A percentile compares a stretch with the other conserved stretches of the same genome.
phyloP scores from a whole-genome alignment of 2,888 invertebrate species.

The Aquatica leii region DNA sequence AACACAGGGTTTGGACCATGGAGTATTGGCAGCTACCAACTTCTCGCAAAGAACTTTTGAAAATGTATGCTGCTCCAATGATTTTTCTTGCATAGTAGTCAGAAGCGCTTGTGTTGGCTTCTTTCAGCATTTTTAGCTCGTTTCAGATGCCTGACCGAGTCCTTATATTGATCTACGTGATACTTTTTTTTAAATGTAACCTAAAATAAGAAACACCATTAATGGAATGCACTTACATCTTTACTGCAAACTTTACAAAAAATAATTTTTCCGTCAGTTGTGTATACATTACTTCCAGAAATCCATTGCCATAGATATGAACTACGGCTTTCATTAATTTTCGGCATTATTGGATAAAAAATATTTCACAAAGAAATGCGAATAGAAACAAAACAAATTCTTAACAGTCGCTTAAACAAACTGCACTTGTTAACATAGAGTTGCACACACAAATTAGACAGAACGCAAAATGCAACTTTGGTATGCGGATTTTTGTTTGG shows the following conservation, averaged over 20 bases:
- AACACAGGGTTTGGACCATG: too few species aligned
- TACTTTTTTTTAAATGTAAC: background rate
- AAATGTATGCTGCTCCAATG: too few species aligned
- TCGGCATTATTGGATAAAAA: background rate
- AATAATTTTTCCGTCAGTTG: background rate
- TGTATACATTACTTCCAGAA: background rate
- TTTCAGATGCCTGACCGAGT: too few species aligned
- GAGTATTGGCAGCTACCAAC: background rate
- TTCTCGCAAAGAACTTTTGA: background rate
- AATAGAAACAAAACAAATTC: too few species aligned
- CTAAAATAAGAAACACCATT: background rate
- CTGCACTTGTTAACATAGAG: background rate
- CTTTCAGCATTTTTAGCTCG: too few species aligned
- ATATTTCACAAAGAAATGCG: constrained; percentile 1
- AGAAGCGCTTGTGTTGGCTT: background rate
- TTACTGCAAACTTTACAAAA: background rate
- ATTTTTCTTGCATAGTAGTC: too few species aligned
- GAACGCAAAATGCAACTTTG: constrained; percentile 4
- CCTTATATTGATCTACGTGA: too few species aligned
- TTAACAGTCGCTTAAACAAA: background rate
- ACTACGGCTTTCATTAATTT: background rate
- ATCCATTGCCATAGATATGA: constrained; percentile 2
- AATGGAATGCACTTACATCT: background rate
- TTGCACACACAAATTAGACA: background rate
- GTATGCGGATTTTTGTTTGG: background rate